Conservation (phyloP, 1,140 invertebrate genomes). For the Druon quercuslanigerum region DNA sequence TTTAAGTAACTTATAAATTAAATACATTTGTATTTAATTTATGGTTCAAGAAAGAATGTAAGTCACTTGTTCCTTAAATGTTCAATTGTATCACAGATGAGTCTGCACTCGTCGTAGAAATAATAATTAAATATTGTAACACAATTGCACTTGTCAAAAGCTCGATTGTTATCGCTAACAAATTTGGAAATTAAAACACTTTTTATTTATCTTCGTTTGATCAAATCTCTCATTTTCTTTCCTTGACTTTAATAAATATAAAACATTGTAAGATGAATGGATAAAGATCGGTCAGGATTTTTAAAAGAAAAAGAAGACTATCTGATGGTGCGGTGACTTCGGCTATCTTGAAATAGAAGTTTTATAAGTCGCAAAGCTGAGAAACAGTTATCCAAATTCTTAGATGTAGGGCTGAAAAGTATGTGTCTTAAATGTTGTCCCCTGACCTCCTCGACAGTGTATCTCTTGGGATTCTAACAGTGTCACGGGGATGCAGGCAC, state of each 20-base stretch:
- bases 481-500: slow-evolving; percentile 73
- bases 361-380: background rate
- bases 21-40: slow-evolving; percentile 6
- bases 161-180: slow-evolving; percentile 27
- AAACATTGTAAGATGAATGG: too few species aligned
- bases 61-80: background rate
- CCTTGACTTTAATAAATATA: too few species aligned
- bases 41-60: slow-evolving; percentile 12
- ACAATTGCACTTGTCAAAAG: slow-evolving; percentile 36
- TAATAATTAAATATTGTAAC: background rate
- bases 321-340: slow-evolving; percentile 11
- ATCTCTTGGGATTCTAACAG: slow-evolving; percentile 74
- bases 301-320: background rate
- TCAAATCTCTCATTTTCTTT: too few species aligned
- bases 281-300: background rate
- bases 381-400: slow-evolving; percentile 7
- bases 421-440: slow-evolving; percentile 54
- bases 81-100: slow-evolving; percentile 9
- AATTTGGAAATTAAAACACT: too few species aligned
- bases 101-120: background rate
- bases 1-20: background rate
- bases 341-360: slow-evolving; percentile 4
- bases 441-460: slow-evolving; percentile 67
- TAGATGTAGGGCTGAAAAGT: slow-evolving; percentile 55
- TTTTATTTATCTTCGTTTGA: too few species aligned